Base-by-base conservation (phyloP, 2,888 invertebrate species). In the Agrochola circellaris region DNA sequence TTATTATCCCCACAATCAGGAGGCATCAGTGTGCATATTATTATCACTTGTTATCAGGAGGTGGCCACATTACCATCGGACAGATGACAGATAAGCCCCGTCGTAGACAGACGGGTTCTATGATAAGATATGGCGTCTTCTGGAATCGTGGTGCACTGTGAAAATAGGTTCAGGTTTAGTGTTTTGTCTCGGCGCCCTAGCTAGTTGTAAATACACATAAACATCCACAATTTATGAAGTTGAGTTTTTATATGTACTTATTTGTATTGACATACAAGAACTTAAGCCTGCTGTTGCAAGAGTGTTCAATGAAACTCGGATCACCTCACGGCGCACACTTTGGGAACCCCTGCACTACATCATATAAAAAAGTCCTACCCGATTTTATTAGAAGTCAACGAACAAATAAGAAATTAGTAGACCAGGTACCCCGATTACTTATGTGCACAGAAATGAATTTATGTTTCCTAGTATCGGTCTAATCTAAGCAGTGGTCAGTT, bases 101-200 rank as follows among this genome's bases (percentile, higher is more conserved):
- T 84, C 86, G 83, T 76, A 86, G 84, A 82, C 83, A 91, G 89
- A 89, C 89, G 78, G 85, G 81, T 75, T 73, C 65, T 48, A 26
- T 67, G 92, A 92, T 91, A 90, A 92, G 90, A 90, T 90, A 84
- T 13, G 48, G 48, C 56, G 70, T 79, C 84, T 73, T 88, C 74
- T 81, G 75, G 81, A 85, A 85, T 81, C 74, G 70, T 56, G 76
- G 69, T 80, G 75, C 70, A 69, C 23, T 72, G 74, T 58, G 76
- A 79, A 56, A 23, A 20, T 20, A 51, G 51, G 20, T 38, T 13
- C 42, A 42, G 38, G 8, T 8, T 38, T 42, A 42, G 42, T 11
- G 11, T 11, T 42, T 42, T 0, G 42, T 11, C 42, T 42, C 42
- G 2, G 42, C 42, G 11, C 42, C 42, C 2, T 42, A 42, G 11